Percentiles rank a stretch among this genome's conserved stretches.
Conservation (phyloP, 2,888 invertebrate species). For the Watsonalla binaria region DNA sequence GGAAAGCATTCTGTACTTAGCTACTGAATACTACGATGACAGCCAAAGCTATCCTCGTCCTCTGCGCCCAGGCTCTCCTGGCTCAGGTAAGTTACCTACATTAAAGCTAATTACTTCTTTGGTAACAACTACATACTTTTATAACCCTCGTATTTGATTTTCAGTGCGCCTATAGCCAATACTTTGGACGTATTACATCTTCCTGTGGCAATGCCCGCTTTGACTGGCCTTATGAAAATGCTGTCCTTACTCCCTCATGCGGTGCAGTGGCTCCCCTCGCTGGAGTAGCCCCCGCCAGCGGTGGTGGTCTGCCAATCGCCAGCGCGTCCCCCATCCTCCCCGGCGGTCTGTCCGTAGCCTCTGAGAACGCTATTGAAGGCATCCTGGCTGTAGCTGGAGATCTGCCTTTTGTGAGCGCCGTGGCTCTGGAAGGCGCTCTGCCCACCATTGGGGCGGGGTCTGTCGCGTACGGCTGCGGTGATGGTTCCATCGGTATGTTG, state of each 20-base stretch:
- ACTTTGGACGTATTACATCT: neutral
- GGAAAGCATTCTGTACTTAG: neutral
- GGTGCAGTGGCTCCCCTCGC: slow-evolving; percentile 7
- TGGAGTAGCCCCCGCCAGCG: slow-evolving; percentile 7
- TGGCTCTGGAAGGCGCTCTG: too few species aligned
- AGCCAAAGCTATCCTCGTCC: slow-evolving; percentile 6
- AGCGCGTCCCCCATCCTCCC: slow-evolving; percentile 1
- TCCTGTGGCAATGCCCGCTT: slow-evolving; percentile 1
- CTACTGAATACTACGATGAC: slow-evolving; percentile 7
- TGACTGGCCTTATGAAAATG: neutral
- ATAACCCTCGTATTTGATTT: neutral
- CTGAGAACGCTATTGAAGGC: slow-evolving; percentile 17
- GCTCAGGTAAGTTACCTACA: slow-evolving; percentile 14
- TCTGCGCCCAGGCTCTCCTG: slow-evolving; percentile 13
- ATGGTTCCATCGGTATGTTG: neutral
- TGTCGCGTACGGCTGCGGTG: too few species aligned
- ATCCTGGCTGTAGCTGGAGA: slow-evolving; percentile 17
- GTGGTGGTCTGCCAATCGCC: too few species aligned
- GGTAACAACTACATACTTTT: too few species aligned
- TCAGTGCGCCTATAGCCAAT: neutral
- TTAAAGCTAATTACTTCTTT: too few species aligned
- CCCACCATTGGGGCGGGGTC: too few species aligned
- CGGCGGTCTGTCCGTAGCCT: slow-evolving; percentile 5
- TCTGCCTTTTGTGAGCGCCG: too few species aligned
- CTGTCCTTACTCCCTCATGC: neutral